phyloP scores from a whole-genome alignment of 2,888 invertebrate species.

The Orthosia gothica region DNA sequence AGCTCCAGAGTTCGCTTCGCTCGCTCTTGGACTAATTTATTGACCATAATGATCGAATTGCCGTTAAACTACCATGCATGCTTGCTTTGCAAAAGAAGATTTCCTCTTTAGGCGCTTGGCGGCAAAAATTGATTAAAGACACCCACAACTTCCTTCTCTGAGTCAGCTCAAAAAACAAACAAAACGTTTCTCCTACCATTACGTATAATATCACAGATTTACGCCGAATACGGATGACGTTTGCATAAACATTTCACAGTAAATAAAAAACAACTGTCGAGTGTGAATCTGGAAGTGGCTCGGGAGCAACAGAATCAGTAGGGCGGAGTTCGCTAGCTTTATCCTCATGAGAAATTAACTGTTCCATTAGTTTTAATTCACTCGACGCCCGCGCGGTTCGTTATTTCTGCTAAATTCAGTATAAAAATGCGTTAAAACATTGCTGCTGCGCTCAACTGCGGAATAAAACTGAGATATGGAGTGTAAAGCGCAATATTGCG shows the following conservation, averaged over 20 bases:
- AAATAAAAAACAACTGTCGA: slow-evolving; percentile 65
- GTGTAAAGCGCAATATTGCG: slow-evolving; percentile 73
- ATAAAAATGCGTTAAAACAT: slow-evolving; percentile 86
- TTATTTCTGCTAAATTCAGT: slow-evolving; percentile 86
- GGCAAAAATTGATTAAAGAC: too few relatives aligned
- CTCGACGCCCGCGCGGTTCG: slow-evolving; percentile 85
- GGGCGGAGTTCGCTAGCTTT: slow-evolving; percentile 82
- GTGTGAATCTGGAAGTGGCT: slow-evolving; percentile 60
- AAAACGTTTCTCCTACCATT: slow-evolving; percentile 31
- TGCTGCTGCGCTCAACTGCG: slow-evolving; percentile 75
- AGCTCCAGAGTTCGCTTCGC: too few relatives aligned
- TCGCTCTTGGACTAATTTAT: too few relatives aligned
- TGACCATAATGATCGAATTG: too few relatives aligned
- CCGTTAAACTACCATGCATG: too few relatives aligned
- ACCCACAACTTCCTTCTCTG: neutral
- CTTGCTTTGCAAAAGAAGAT: too few relatives aligned
- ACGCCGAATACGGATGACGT: slow-evolving; percentile 47
- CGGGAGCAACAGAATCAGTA: slow-evolving; percentile 73
- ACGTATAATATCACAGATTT: slow-evolving; percentile 53
- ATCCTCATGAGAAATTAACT: slow-evolving; percentile 91
- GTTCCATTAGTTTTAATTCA: slow-evolving; percentile 91
- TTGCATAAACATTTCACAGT: slow-evolving; percentile 62
- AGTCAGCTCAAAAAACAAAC: slow-evolving; percentile 37
- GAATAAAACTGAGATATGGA: slow-evolving; percentile 80
- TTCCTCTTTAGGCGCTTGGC: too few relatives aligned